Evolutionary conservation across 2,888 invertebrate genomes (phyloP).

Genomic region (Ramazzottius varieornatus): DNA sequence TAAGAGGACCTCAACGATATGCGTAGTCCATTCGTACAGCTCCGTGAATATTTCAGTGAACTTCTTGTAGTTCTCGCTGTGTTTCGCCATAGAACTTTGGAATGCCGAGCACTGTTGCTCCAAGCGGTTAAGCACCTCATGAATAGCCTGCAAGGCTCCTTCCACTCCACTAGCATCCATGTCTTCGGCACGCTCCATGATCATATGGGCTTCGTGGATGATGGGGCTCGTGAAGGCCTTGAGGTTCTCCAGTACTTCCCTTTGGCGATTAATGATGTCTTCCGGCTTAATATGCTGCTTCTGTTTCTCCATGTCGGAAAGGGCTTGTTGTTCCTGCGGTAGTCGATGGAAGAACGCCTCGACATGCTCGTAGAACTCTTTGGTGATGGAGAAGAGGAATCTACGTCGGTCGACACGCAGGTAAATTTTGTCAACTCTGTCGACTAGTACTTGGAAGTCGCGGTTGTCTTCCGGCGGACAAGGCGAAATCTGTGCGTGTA

Average conservation of each 20-base stretch:
- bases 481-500: not conserved
- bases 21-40: conserved; percentile 43
- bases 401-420: not conserved
- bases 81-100: not conserved
- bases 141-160: not conserved
- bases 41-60: conserved; percentile 9
- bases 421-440: not conserved
- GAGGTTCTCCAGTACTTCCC: not conserved
- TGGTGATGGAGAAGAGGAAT: not conserved
- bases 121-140: not conserved
- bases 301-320: not conserved
- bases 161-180: not conserved
- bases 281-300: not conserved
- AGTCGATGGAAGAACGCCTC: not conserved
- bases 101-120: not conserved
- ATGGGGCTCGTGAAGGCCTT: not conserved
- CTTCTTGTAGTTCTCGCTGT: not conserved
- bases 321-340: not conserved
- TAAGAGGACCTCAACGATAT: conserved; percentile 43
- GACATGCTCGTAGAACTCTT: not conserved
- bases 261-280: not conserved
- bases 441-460: not conserved
- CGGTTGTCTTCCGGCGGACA: not conserved
- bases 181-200: not conserved
- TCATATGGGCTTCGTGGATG: not conserved